Conservation (phyloP, 2,797 vertebrate genomes). For the Helarctos malayanus region DNA sequence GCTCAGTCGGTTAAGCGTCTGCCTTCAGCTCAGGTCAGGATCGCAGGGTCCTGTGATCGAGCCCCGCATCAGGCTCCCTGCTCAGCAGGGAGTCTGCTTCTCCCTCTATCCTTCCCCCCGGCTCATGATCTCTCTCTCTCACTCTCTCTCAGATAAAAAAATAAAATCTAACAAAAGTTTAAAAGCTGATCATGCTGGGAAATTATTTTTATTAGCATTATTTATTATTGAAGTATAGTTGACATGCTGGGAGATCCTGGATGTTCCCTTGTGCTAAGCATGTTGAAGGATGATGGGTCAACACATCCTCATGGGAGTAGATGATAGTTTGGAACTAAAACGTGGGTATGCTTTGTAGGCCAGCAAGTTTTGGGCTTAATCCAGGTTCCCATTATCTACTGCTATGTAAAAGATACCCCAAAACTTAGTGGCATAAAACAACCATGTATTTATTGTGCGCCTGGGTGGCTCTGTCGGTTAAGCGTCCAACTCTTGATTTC, state of each 20-base stretch:
- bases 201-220: not conserved
- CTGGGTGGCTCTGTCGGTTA: too few relatives aligned
- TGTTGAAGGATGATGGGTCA: not conserved
- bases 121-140: too few relatives aligned
- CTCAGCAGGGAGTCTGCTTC: too few relatives aligned
- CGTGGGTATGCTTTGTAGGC: not conserved
- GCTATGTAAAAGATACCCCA: not conserved
- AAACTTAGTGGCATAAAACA: not conserved
- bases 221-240: not conserved
- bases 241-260: not conserved
- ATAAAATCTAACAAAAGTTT: too few relatives aligned
- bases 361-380: not conserved
- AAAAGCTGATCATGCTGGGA: too few relatives aligned
- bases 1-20: too few relatives aligned
- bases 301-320: not conserved
- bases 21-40: too few relatives aligned
- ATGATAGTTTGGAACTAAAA: conserved; percentile 28
- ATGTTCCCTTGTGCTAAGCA: not conserved
- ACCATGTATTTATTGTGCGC: not conserved
- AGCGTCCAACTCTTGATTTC: too few relatives aligned
- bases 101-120: too few relatives aligned
- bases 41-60: too few relatives aligned
- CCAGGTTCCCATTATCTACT: not conserved
- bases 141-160: too few relatives aligned
- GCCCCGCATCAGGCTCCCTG: too few relatives aligned